Evolutionary conservation across 2,113 vertebrate species (phyloP), one percentile per base, ranked within the genome.

Genomic region (Oryzias melastigma): DNA sequence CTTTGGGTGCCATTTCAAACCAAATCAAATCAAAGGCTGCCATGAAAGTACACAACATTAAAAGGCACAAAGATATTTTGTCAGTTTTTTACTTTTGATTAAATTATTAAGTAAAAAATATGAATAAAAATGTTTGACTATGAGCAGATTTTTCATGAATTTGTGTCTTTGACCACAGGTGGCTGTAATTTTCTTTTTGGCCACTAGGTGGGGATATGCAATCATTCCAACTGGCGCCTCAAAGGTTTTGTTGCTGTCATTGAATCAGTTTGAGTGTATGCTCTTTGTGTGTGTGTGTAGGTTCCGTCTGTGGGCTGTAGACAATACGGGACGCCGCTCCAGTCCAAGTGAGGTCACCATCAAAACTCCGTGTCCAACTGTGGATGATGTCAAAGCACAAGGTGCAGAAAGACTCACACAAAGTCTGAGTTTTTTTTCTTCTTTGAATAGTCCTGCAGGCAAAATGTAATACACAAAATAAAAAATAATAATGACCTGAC

Each of bases 341-440:
- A 92, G 92, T 69, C 95, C 95, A 6, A 98, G 94, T 20, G 95
- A 97, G 19, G 94, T 99, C 83, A 98, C 91, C 0, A 95, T 99
- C 70, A 98, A 98, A 88, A 98, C 95, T 0, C 97, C 97, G 0
- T 99, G 97, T 78, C 96, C 96, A 0, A 95, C 96, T 53, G 96
- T 99, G 68, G 97, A 99, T 60, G 97, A 99, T 25, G 93, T 98
- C 76, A 99, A 99, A 87, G 96, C 97, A 50, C 96, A 98, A 95
- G 97, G 97, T 99, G 84, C 91, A 82, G 43, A 58, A 52, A 47
- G 54, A 50, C 14, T 17, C 14, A 2, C 14, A 16, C 14, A 14
- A 6, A n/a, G n/a, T 22, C 14, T 1, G 15, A 14, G 27, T 18
- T 4, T 40, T 40, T 7, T 14, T 27, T 14, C 40, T 19, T 13